These are phyloP conservation scores for Dromococcyx pavoninus DNA, from an alignment of 2,797 vertebrate genomes.

Conservation along the genomic window DNA sequence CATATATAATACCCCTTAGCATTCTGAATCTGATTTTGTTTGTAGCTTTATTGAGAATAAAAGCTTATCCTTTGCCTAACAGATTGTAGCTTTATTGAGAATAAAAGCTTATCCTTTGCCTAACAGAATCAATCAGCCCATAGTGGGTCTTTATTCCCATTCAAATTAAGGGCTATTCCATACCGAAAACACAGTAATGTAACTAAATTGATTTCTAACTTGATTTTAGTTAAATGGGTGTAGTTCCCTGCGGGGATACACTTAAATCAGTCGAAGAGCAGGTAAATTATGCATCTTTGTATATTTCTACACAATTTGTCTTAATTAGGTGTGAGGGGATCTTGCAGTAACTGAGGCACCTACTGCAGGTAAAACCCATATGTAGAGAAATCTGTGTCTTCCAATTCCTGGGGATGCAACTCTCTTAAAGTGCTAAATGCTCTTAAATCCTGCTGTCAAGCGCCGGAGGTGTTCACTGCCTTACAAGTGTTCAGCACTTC, in stretches of 20 bases:
- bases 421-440: neutral
- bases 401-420: neutral
- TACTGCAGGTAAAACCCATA: neutral
- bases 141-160: constrained; percentile 59
- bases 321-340: constrained; percentile 40
- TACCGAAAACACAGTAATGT: constrained; percentile 56
- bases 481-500: neutral
- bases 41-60: constrained; percentile 5
- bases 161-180: constrained; percentile 61
- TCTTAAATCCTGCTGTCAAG: neutral
- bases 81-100: neutral
- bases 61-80: constrained; percentile 42
- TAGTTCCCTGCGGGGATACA: constrained; percentile 41
- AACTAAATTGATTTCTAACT: constrained; percentile 69
- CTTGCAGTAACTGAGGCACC: neutral
- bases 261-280: constrained; percentile 32
- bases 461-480: neutral
- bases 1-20: neutral
- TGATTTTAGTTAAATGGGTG: constrained; percentile 67
- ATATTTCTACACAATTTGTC: constrained; percentile 39
- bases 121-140: constrained; percentile 44
- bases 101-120: constrained; percentile 44
- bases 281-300: constrained; percentile 53
- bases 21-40: constrained; percentile 6
- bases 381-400: neutral